Evolutionary conservation across 1,140 invertebrate species (phyloP), one percentile per base, ranked within the genome.

Genomic region (Dreissena rostriformis): DNA sequence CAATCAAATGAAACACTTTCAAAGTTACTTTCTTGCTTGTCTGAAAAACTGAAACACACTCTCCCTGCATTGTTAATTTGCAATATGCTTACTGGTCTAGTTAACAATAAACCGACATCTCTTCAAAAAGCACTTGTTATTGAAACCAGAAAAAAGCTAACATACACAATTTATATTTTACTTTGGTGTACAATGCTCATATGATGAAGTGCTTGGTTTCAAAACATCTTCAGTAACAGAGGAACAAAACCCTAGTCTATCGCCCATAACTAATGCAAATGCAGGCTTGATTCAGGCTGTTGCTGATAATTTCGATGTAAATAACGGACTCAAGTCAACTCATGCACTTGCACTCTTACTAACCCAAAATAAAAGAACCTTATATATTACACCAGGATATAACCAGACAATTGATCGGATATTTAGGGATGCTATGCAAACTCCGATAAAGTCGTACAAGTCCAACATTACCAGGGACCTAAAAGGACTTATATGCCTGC

Each of bases 151-250:
- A 80, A 74, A 57, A 66, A 17, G 22, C 17, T n/a, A 52, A 29
- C 14, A 76, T 87, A 17, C 39, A 74, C 0, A 24, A 17, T 8
- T 71, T 84, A 65, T 68, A 86, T 24, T n/a, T n/a, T 24, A 79
- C 22, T 87, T 70, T 87, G 26, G 70, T 11, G 75, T 86, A 5
- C 65, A 70, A 55, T 86, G 80, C 72, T 75, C 73, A 0, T 86
- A 86, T 82, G 85, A 86, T 85, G 87, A 88, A 74, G 72, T 88
- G 11, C 52, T 75, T 7, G 22, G 84, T 19, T 87, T 87, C 61
- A 87, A 86, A 65, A 10, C 11, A n/a, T 87, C 77, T 55, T 4
- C 79, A 24, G 52, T 39, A 57, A 11, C 5, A 52, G 57, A 63
- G 28, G 12, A 6, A 17, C 15, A 12, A 63, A 24, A 55, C 49